These are phyloP conservation scores for Marmota flaviventris DNA, from an alignment of 2,113 vertebrate genomes.

Conservation along the genomic window DNA sequence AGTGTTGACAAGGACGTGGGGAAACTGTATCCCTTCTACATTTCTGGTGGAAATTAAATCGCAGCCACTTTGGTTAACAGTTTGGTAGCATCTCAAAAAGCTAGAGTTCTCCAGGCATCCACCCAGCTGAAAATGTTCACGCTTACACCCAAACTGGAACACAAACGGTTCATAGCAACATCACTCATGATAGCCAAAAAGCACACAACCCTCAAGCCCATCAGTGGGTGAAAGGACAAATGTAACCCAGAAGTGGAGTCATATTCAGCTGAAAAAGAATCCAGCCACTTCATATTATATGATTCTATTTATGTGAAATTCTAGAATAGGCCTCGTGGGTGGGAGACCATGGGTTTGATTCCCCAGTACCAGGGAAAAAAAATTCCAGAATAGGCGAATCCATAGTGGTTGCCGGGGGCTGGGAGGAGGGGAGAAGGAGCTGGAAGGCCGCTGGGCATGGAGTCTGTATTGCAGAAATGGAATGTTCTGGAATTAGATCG, in stretches of 20 bases:
- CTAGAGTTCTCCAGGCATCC: neutral
- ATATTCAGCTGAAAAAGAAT: neutral
- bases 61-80: constrained; percentile 6
- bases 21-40: constrained; percentile 12
- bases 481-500: neutral
- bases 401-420: neutral
- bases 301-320: constrained; percentile 13
- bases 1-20: neutral
- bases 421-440: neutral
- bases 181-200: neutral
- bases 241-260: neutral
- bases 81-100: constrained; percentile 41
- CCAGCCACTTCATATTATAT: neutral
- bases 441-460: neutral
- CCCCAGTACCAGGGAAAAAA: neutral
- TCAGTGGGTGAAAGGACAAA: neutral
- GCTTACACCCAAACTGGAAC: neutral
- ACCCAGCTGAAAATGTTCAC: neutral
- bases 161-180: neutral
- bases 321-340: neutral
- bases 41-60: neutral
- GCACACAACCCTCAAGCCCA: neutral
- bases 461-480: neutral
- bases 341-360: neutral
- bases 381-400: neutral